Percentiles rank a stretch among this genome's conserved stretches.
phyloP scores from a whole-genome alignment of 2,113 vertebrate species.

The Verasper variegatus region DNA sequence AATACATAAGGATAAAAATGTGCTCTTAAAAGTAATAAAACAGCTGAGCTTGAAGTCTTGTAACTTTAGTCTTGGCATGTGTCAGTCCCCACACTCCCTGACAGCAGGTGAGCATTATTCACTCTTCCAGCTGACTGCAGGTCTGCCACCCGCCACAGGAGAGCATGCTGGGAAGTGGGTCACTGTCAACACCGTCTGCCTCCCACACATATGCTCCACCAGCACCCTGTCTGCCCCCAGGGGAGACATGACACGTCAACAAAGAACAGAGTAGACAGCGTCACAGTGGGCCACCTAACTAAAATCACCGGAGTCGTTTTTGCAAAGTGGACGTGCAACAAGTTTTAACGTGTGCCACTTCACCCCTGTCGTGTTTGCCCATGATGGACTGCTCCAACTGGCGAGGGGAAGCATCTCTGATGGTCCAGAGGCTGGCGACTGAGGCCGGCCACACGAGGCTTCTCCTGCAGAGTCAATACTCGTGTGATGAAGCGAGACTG shows the following conservation, averaged over 20 bases:
- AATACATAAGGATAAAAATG: no score
- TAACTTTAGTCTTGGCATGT: conserved; percentile 19
- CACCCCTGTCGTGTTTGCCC: conserved; percentile 3
- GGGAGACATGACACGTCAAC: conserved; percentile 30
- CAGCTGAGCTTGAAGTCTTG: background rate
- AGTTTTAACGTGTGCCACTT: background rate
- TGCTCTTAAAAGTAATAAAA: no score
- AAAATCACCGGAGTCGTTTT: conserved; percentile 8
- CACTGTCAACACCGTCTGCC: conserved; percentile 45
- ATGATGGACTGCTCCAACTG: background rate
- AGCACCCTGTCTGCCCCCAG: conserved; percentile 18
- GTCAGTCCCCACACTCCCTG: conserved; percentile 35
- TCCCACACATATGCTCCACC: conserved; percentile 51
- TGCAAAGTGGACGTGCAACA: background rate
- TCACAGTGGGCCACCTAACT: conserved; percentile 20
- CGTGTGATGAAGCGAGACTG: conserved; percentile 36
- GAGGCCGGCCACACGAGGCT: background rate
- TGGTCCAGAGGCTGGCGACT: background rate
- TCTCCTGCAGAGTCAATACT: conserved; percentile 33
- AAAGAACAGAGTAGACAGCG: conserved; percentile 27
- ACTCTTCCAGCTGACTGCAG: conserved; percentile 48
- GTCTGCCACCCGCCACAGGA: conserved; percentile 60
- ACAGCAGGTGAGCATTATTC: conserved; percentile 46
- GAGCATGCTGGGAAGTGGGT: conserved; percentile 57
- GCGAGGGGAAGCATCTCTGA: background rate